Percentiles rank a stretch among this genome's conserved stretches.
phyloP scores from a whole-genome alignment of 2,113 vertebrate genomes.

The Rhegmatorhina hoffmannsi region DNA sequence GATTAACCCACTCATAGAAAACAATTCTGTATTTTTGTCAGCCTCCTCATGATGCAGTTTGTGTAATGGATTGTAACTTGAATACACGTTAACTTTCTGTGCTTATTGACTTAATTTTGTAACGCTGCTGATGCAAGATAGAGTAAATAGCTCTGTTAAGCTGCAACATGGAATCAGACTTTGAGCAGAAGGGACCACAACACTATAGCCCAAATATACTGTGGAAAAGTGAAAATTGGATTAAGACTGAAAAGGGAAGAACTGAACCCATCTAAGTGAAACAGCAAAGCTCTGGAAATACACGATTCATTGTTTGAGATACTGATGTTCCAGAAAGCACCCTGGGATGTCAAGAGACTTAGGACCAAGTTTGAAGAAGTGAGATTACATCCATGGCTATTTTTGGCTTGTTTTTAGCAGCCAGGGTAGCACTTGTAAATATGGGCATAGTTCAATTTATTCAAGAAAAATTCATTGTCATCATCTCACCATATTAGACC shows the following conservation, averaged over 20 bases:
- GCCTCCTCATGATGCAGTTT: background rate
- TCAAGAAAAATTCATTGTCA: background rate
- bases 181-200: background rate
- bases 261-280: background rate
- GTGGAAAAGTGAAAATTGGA: background rate
- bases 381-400: background rate
- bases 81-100: background rate
- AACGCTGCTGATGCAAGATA: conserved; percentile 15
- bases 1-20: background rate
- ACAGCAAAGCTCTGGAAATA: background rate
- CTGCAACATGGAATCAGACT: background rate
- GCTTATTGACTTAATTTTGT: conserved; percentile 12
- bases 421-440: background rate
- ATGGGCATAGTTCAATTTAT: background rate
- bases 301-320: background rate
- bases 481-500: background rate
- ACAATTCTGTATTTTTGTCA: background rate
- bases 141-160: background rate
- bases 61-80: conserved; percentile 15
- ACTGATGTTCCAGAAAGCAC: background rate
- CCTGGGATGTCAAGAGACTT: background rate
- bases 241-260: background rate
- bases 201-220: background rate
- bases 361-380: background rate
- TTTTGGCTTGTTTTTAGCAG: background rate